Conservation (phyloP, 1,140 invertebrate species). For the Chrysopa pallens region DNA sequence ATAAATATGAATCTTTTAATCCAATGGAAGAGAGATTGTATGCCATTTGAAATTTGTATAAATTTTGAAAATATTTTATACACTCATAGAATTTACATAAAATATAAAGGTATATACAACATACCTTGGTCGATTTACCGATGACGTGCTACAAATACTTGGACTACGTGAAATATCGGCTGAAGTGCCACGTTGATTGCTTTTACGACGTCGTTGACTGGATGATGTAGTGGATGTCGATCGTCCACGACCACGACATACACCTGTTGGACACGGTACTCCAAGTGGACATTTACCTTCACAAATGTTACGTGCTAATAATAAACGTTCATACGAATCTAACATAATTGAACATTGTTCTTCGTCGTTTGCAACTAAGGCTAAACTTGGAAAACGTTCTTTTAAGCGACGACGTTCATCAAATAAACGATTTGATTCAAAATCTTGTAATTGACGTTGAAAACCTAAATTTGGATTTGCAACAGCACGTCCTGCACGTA, state of each 20-base stretch:
- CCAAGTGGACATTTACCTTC: constrained; percentile 70
- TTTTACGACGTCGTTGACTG: neutral
- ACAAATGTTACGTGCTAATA: constrained; percentile 59
- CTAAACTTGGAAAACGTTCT: constrained; percentile 63
- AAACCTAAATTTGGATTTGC: constrained; percentile 94
- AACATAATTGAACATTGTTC: constrained; percentile 57
- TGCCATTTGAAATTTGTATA: no score
- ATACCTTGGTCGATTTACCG: neutral
- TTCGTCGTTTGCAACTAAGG: constrained; percentile 52
- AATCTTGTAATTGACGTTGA: constrained; percentile 83
- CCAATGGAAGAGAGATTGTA: no score
- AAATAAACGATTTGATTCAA: constrained; percentile 59
- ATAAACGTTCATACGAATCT: constrained; percentile 60
- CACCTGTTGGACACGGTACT: constrained; percentile 66
- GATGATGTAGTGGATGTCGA: neutral
- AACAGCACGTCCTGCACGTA: constrained; percentile 71
- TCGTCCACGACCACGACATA: neutral
- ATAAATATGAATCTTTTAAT: no score
- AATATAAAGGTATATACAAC: neutral
- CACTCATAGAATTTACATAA: no score
- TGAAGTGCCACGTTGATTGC: neutral
- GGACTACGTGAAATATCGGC: neutral
- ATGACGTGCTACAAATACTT: neutral
- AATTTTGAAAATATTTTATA: no score
- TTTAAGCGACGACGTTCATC: constrained; percentile 67